Conservation (phyloP, 2,888 invertebrate genomes). For the Lepidochitona cinerea region DNA sequence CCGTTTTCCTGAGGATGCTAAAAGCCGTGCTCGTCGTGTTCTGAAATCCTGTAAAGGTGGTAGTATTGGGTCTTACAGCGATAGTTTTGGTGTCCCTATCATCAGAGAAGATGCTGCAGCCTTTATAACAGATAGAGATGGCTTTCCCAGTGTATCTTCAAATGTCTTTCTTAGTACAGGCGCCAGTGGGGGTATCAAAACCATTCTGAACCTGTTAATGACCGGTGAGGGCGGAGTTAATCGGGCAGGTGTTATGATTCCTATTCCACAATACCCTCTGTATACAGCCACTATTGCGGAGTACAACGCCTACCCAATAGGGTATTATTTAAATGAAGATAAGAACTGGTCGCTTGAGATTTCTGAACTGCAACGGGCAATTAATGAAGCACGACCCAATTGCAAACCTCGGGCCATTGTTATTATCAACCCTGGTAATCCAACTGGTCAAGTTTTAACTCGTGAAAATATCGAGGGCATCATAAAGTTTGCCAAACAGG, state of each 20-base stretch:
- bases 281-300: slow-evolving; percentile 97
- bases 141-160: slow-evolving; percentile 81
- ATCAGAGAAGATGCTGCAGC: slow-evolving; percentile 89
- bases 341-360: slow-evolving; percentile 88
- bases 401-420: slow-evolving; percentile 88
- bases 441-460: slow-evolving; percentile 89
- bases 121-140: slow-evolving; percentile 85
- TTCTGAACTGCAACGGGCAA: slow-evolving; percentile 84
- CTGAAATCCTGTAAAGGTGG: slow-evolving; percentile 81
- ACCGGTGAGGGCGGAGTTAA: slow-evolving; percentile 54
- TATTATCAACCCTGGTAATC: slow-evolving; percentile 99
- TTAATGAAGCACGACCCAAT: slow-evolving; percentile 75
- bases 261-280: slow-evolving; percentile 98
- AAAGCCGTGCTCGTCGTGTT: slow-evolving; percentile 78
- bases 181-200: slow-evolving; percentile 94
- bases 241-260: slow-evolving; percentile 90
- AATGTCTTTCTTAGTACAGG: slow-evolving; percentile 89
- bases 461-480: slow-evolving; percentile 90
- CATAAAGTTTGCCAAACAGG: slow-evolving; percentile 90
- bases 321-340: slow-evolving; percentile 85
- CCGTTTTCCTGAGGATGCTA: slow-evolving; percentile 86
- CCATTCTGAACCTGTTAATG: slow-evolving; percentile 79
- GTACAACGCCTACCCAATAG: slow-evolving; percentile 80
- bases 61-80: slow-evolving; percentile 78
- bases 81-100: slow-evolving; percentile 89